Conservation (phyloP, 2,113 vertebrate species). For the Myrmecophaga tridactyla region DNA sequence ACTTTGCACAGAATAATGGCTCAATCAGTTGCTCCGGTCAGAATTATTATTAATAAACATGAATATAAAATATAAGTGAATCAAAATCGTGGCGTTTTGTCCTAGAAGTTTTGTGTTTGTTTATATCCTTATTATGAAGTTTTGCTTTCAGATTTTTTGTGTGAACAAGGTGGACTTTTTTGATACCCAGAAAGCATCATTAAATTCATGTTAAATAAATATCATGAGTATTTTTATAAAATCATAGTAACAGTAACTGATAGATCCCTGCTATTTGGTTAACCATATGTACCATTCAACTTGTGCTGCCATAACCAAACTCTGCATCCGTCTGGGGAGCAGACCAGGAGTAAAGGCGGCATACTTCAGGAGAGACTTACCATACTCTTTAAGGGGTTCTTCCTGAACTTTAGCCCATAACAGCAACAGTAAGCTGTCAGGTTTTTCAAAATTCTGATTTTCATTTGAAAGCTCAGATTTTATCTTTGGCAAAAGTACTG, state of each 20-base stretch:
- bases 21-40: neutral
- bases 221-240: neutral
- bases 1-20: neutral
- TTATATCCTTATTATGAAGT: neutral
- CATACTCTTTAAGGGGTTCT: neutral
- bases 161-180: neutral
- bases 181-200: neutral
- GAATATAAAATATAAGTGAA: neutral
- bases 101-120: neutral
- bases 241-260: neutral
- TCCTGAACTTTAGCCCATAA: neutral
- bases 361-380: neutral
- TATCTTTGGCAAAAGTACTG: neutral
- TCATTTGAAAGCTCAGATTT: neutral
- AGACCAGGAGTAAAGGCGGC: neutral
- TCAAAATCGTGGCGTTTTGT: neutral
- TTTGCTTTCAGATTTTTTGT: constrained; percentile 25
- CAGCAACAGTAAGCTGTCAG: neutral
- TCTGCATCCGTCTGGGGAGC: neutral
- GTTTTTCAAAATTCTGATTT: neutral
- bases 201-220: neutral
- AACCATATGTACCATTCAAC: neutral
- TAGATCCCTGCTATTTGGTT: neutral
- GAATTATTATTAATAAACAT: neutral
- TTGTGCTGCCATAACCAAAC: neutral